Conservation (phyloP, 2,113 vertebrate species). For the Tachysurus vachellii region DNA sequence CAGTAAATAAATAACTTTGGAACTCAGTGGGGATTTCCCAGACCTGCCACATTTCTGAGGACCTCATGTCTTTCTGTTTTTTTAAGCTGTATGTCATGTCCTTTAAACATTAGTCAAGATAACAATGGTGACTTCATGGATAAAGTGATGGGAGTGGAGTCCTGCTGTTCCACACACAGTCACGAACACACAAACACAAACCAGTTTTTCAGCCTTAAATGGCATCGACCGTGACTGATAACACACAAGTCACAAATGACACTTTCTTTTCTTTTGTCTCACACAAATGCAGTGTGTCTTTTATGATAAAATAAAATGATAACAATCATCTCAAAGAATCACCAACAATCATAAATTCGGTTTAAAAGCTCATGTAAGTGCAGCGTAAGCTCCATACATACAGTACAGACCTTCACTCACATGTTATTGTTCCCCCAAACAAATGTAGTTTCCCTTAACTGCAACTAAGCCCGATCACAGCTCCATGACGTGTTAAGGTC, state of each 20-base stretch:
- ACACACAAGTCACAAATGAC: neutral
- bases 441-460: neutral
- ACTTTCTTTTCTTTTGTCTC: neutral
- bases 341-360: neutral
- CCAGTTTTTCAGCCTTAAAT: conserved; percentile 8
- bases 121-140: conserved; percentile 43
- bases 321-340: neutral
- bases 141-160: conserved; percentile 60
- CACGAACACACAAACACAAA: conserved; percentile 5
- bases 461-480: neutral
- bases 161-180: conserved; percentile 43
- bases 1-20: neutral
- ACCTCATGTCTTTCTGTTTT: neutral
- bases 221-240: neutral
- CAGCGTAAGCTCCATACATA: neutral
- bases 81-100: conserved; percentile 4
- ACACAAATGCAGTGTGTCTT: neutral
- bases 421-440: neutral
- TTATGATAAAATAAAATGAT: neutral
- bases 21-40: neutral
- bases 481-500: neutral
- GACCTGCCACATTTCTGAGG: neutral
- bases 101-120: conserved; percentile 25
- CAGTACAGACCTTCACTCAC: neutral
- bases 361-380: no score